phyloP scores from a whole-genome alignment of 2,888 invertebrate genomes.

The Tiphia femorata region DNA sequence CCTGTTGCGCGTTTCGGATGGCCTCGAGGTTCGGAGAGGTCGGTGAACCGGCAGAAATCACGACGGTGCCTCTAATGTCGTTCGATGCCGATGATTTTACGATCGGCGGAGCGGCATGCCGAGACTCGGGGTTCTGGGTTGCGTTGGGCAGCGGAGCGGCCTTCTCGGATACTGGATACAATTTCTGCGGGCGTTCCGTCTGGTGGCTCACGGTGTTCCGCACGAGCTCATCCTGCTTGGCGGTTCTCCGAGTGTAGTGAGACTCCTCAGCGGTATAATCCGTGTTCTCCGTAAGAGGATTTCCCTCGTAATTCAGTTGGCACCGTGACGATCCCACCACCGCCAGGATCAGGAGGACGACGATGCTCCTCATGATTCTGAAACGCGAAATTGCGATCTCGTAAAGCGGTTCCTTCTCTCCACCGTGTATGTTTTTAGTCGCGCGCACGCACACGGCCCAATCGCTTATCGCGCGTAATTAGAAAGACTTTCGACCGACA shows the following conservation, averaged over 20 bases:
- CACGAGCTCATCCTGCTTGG: constrained; percentile 36
- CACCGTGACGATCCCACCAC: too few relatives aligned
- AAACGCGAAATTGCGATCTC: too few relatives aligned
- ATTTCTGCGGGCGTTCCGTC: constrained; percentile 30
- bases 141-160: background rate
- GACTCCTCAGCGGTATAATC: constrained; percentile 62
- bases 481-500: too few relatives aligned
- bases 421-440: too few relatives aligned
- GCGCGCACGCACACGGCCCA: too few relatives aligned
- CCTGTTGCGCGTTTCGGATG: background rate
- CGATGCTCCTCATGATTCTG: constrained; percentile 43
- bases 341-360: constrained; percentile 27
- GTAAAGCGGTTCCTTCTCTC: too few relatives aligned
- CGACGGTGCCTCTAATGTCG: background rate
- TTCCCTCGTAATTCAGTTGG: constrained; percentile 63
- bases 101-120: too few relatives aligned
- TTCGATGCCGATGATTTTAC: background rate
- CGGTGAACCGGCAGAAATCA: background rate
- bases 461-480: too few relatives aligned
- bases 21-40: background rate
- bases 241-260: constrained; percentile 42
- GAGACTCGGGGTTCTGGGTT: background rate
- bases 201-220: constrained; percentile 12
- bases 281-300: constrained; percentile 61
- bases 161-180: constrained; percentile 35